Base-by-base conservation (phyloP, 2,888 invertebrate species). In the Agrotis clavis region DNA sequence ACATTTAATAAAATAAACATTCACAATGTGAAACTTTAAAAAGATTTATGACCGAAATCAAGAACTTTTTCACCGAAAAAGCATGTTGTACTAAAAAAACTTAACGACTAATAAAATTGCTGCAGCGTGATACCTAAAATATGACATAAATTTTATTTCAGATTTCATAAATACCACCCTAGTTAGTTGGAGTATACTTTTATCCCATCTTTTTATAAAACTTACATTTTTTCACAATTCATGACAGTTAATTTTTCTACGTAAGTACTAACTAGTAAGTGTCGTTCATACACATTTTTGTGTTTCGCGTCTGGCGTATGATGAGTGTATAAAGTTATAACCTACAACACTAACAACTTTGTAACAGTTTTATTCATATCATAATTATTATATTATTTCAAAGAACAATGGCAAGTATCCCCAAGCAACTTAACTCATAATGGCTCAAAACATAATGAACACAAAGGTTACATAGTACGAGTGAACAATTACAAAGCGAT, bases 401-500 rank as follows among this genome's bases (percentile, higher is more conserved):
- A 35, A 35, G 35, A 7, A 35, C 35, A 35, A 35, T 7, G 35
- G 35, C 35, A 35, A 30, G 35, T 35, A 35, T 35, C 35, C 35
- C 35, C 7, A 35, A 35, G 35, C 35, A 35, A 19, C 19, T 48
- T 19, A 19, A 14, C 18, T 64, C 48, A 48, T 51, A 45, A 61
- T 56, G 56, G 4, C 16, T 56, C 74, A 25, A 59, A 51, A 51
- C n/a, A 77, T 71, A 56, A 35, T 50, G 21, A 74, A 57, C 51
- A 63, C 14, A 51, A 45, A 54, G 51, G 11, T 48, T 48, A 65
- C 53, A 45, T 61, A 56, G 64, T 30, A 76, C 54, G 18, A 77
- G 57, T 69, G 14, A 57, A 57, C 51, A 77, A 63, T 59, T 50
- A 76, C 54, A 21, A 57, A 77, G 50, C 73, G 35, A 77, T 63